These are phyloP conservation scores for Gryon sp. DNA, from an alignment of 1,140 invertebrate genomes.

Conservation along the genomic window DNA sequence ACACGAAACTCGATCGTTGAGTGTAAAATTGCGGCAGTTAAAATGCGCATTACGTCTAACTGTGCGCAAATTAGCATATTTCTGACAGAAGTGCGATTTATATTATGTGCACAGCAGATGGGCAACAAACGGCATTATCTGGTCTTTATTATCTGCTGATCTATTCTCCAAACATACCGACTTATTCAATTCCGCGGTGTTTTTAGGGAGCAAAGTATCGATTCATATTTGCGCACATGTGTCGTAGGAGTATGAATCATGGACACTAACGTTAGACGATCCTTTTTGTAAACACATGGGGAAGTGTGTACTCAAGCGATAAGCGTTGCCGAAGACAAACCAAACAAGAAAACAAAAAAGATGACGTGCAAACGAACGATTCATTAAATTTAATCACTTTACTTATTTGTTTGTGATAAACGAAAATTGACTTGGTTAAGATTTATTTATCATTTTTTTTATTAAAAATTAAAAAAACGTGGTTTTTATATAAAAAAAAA, in stretches of 20 bases:
- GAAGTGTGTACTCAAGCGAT: conserved; percentile 11
- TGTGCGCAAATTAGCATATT: conserved; percentile 10
- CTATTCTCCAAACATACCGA: conserved; percentile 5
- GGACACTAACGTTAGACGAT: background rate
- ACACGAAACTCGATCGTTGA: too few species aligned
- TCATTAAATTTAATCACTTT: too few species aligned
- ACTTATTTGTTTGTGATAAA: too few species aligned
- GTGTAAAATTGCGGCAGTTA: too few species aligned
- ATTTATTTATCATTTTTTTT: too few species aligned
- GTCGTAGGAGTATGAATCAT: conserved; percentile 17
- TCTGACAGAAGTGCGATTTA: conserved; percentile 16
- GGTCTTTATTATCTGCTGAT: conserved; percentile 34
- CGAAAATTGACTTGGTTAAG: too few species aligned
- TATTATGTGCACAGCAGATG: conserved; percentile 42
- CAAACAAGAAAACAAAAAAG: too few species aligned
- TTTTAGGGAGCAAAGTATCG: conserved; percentile 22
- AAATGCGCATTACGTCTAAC: too few species aligned
- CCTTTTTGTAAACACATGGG: conserved; percentile 23
- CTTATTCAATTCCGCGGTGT: conserved; percentile 32
- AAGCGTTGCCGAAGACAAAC: conserved; percentile 1
- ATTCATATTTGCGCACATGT: conserved; percentile 28
- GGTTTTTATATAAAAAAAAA: too few species aligned
- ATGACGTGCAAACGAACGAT: too few species aligned
- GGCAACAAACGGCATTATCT: conserved; percentile 14
- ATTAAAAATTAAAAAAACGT: too few species aligned